A percentile compares a stretch with the other conserved stretches of the same genome.
Evolutionary conservation across 2,797 vertebrate genomes (phyloP).

Genomic region (Florisuga fusca): DNA sequence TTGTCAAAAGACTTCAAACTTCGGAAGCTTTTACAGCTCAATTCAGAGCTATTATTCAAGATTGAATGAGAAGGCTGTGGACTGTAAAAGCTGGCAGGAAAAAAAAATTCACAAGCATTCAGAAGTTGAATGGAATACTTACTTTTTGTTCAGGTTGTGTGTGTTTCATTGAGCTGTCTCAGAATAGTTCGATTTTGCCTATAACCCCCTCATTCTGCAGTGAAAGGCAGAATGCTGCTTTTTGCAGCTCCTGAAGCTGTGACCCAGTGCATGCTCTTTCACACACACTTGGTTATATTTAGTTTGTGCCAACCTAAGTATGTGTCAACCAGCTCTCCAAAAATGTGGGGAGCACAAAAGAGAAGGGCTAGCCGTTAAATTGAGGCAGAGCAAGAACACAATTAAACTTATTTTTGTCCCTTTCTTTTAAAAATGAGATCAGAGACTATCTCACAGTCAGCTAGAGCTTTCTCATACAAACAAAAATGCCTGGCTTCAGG

Average conservation of each 20-base stretch:
- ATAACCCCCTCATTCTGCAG: not conserved
- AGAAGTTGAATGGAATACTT: conserved; percentile 62
- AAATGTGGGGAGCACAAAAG: conserved; percentile 10
- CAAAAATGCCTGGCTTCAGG: not conserved
- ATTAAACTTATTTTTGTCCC: conserved; percentile 5
- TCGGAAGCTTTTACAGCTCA: conserved; percentile 82
- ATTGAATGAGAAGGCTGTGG: conserved; percentile 78
- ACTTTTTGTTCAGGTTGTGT: conserved; percentile 73
- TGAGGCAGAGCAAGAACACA: conserved; percentile 14
- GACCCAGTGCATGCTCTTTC: not conserved
- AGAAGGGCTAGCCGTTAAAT: not conserved
- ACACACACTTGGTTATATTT: conserved; percentile 23
- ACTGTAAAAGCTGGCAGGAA: conserved; percentile 74
- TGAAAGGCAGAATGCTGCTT: not conserved
- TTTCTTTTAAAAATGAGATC: conserved; percentile 38
- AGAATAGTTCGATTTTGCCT: conserved; percentile 55
- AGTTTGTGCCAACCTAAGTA: conserved; percentile 1
- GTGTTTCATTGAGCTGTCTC: conserved; percentile 67
- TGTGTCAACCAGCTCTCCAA: not conserved
- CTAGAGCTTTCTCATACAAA: conserved; percentile 15
- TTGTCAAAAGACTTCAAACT: conserved; percentile 84
- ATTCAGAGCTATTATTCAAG: conserved; percentile 80
- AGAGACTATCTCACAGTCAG: not conserved
- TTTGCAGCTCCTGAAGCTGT: conserved; percentile 8
- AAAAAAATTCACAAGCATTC: conserved; percentile 66